These are phyloP conservation scores for Drosophila kohkoa DNA, from an alignment of 1,140 invertebrate species.

Conservation along the genomic window DNA sequence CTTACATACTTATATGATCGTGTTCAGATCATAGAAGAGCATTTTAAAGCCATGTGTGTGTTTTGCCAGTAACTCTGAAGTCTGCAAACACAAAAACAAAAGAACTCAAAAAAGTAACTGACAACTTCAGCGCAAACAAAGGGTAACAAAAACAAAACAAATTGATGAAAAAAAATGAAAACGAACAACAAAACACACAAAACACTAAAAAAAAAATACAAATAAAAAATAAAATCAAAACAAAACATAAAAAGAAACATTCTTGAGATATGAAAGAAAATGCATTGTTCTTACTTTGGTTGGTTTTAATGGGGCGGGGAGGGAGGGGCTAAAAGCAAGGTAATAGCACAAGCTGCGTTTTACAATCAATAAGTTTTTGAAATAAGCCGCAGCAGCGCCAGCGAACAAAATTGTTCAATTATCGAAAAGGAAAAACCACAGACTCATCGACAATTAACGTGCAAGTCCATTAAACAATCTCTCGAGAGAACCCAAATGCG, in stretches of 20 bases:
- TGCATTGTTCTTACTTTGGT: slow-evolving; percentile 38
- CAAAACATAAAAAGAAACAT: slow-evolving; percentile 66
- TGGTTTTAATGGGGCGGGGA: background rate
- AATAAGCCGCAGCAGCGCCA: slow-evolving; percentile 69
- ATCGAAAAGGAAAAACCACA: slow-evolving; percentile 66
- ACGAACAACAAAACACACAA: slow-evolving; percentile 53
- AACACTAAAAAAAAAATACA: slow-evolving; percentile 63
- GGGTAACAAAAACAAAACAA: slow-evolving; percentile 54
- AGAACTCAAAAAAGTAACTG: slow-evolving; percentile 6
- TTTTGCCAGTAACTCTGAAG: slow-evolving; percentile 66
- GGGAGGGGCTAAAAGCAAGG: background rate
- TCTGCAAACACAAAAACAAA: slow-evolving; percentile 36
- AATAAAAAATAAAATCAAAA: slow-evolving; percentile 79
- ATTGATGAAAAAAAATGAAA: slow-evolving; percentile 47
- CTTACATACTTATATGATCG: slow-evolving; percentile 39
- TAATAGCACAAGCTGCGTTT: slow-evolving; percentile 54
- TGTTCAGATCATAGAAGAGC: slow-evolving; percentile 49
- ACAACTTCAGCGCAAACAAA: slow-evolving; percentile 49
- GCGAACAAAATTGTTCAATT: slow-evolving; percentile 72
- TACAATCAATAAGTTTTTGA: slow-evolving; percentile 75
- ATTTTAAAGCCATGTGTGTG: slow-evolving; percentile 70
- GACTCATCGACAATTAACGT: slow-evolving; percentile 75
- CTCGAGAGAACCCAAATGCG: slow-evolving; percentile 37
- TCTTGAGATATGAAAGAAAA: slow-evolving; percentile 75
- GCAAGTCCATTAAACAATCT: slow-evolving; percentile 63